Evolutionary conservation across 2,797 vertebrate genomes (phyloP).

Genomic region (Peromyscus eremicus): DNA sequence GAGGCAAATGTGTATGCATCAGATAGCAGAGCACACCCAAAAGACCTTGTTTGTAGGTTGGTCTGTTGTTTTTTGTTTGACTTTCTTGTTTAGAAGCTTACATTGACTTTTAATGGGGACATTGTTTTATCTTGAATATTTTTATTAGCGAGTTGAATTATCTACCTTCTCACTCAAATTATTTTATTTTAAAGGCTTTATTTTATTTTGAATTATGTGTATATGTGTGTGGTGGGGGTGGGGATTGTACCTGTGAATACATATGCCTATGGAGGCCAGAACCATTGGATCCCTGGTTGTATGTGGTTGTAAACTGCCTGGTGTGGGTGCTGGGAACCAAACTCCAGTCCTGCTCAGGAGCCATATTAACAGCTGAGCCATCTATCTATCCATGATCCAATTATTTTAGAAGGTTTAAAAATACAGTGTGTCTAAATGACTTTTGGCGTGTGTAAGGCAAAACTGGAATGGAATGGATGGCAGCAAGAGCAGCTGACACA

Average conservation of each 20-base stretch:
- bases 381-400: background rate
- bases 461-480: too few relatives aligned
- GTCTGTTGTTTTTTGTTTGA: background rate
- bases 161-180: background rate
- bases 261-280: background rate
- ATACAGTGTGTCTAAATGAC: background rate
- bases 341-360: background rate
- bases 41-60: background rate
- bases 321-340: background rate
- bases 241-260: background rate
- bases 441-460: background rate
- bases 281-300: background rate
- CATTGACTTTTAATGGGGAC: background rate
- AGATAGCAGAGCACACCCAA: background rate
- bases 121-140: background rate
- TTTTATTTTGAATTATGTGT: background rate
- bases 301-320: background rate
- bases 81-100: background rate
- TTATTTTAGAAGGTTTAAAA: slow-evolving; percentile 14
- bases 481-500: background rate
- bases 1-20: background rate
- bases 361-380: background rate
- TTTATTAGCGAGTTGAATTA: background rate
- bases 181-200: too few relatives aligned
- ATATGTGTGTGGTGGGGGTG: background rate